Base-by-base conservation (phyloP, 2,797 vertebrate genomes). In the Sciurus vulgaris region DNA sequence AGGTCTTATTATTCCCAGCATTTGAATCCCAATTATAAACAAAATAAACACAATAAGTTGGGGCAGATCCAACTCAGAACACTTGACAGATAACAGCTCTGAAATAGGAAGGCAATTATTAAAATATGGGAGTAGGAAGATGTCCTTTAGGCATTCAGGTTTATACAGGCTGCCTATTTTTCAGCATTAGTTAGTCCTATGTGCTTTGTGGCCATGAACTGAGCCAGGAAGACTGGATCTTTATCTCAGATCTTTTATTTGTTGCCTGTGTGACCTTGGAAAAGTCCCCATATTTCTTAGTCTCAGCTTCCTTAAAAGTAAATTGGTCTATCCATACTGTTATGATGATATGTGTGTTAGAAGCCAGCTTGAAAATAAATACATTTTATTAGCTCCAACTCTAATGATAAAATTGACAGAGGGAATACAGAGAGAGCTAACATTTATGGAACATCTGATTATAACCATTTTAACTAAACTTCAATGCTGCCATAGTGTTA, bases 81-180 rank as follows among this genome's bases (percentile, higher is more conserved):
- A 18, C 61, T 84, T 97, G 79, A 73, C 14, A 91, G 96, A 91
- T 89, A 95, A 5, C 41, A 91, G 20, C 20, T 70, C 11, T 93
- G 89, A 89, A 95, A 97, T 86, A 96, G 96, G 84, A 72, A 93
- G 38, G 81, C 22, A 20, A 94, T 96, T 96, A 83, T 97, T 94
- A 44, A 90, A 92, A 49, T 0, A 2, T 94, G 49, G 49, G 59
- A 86, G n/a, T 97, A 61, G 91, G 91, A 96, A 89, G 91, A 91
- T 89, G 73, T 86, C 74, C 82, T 86, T 89, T 59, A 86, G 94
- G 79, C 86, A 93, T 89, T 94, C 86, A 93, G 22, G 91, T 97
- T 89, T 87, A 35, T 70, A 91, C 76, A 97, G 33, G 91, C 82
- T 89, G 51, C 28, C 28, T 94, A n/a, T 22, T 24, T 91, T 70